A percentile compares a stretch with the other conserved stretches of the same genome.
Evolutionary conservation across 2,113 vertebrate genomes (phyloP).

Genomic region (Plecotus auritus): DNA sequence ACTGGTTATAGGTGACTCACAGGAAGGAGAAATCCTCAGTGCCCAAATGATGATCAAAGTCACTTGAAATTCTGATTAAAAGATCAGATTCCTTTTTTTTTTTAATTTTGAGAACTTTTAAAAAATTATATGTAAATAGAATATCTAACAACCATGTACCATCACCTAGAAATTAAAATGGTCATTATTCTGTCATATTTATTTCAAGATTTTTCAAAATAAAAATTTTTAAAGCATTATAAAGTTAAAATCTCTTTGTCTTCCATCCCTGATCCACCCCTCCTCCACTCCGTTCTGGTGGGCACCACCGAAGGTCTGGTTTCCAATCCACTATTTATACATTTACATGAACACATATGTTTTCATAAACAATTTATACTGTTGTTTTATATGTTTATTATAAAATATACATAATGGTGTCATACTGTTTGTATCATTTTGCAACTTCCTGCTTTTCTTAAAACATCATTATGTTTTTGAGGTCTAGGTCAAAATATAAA

Average conservation of each 20-base stretch:
- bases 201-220: neutral
- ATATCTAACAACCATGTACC: neutral
- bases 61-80: neutral
- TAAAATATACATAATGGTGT: neutral
- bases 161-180: neutral
- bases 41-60: neutral
- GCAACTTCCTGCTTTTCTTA: neutral
- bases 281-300: neutral
- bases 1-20: neutral
- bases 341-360: neutral
- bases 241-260: neutral
- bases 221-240: neutral
- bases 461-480: neutral
- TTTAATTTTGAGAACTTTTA: neutral
- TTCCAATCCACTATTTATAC: neutral
- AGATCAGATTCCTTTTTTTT: neutral
- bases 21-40: neutral
- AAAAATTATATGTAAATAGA: neutral
- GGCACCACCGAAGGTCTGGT: neutral
- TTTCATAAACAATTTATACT: constrained; percentile 17
- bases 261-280: neutral
- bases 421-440: neutral
- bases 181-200: neutral
- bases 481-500: neutral
- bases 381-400: constrained; percentile 12